Percentiles rank a stretch among this genome's conserved stretches.
phyloP scores from a whole-genome alignment of 2,888 invertebrate species.

The Idaea biselata region DNA sequence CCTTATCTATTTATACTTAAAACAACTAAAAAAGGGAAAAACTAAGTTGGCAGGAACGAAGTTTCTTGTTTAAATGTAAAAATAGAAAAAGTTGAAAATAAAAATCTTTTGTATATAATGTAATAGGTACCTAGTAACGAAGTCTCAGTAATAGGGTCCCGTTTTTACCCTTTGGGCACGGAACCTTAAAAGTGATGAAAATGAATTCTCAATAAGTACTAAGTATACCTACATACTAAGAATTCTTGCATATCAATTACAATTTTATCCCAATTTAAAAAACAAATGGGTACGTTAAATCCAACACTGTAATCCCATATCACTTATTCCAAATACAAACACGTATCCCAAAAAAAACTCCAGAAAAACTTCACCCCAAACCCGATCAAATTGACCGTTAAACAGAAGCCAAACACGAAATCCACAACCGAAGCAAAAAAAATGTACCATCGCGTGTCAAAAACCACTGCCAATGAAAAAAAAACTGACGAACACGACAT shows the following conservation, averaged over 20 bases:
- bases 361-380: conserved; percentile 37
- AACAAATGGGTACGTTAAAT: conserved; percentile 4
- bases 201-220: no score
- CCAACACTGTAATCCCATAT: conserved; percentile 14
- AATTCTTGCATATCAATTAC: not conserved
- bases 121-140: no score
- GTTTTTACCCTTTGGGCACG: no score
- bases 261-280: conserved; percentile 1
- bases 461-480: conserved; percentile 50
- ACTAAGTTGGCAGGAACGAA: no score
- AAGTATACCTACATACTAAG: no score
- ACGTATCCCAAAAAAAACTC: conserved; percentile 20
- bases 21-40: no score
- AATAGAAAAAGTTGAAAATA: no score
- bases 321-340: conserved; percentile 15
- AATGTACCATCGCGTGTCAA: conserved; percentile 66
- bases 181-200: no score
- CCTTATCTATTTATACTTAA: conserved; percentile 17
- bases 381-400: conserved; percentile 56
- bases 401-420: conserved; percentile 64
- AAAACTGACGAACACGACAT: conserved; percentile 49
- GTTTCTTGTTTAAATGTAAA: no score
- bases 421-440: conserved; percentile 37
- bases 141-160: no score
- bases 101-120: no score